Conservation (phyloP, 1,140 invertebrate genomes). For the Sycophaga agraensis region DNA sequence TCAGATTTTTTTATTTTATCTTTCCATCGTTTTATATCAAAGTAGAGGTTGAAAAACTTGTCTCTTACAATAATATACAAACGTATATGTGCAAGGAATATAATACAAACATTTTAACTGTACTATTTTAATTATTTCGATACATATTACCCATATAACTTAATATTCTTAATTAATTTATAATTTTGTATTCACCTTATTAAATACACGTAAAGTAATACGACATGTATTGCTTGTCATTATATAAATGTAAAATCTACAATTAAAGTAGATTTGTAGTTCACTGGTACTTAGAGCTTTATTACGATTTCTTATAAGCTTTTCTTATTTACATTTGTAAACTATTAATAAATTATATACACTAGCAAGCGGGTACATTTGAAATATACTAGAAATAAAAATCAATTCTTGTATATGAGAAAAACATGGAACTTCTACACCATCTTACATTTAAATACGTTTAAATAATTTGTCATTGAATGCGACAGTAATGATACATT, state of each 20-base stretch:
- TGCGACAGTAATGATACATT: neutral
- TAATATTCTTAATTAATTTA: too few relatives aligned
- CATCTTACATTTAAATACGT: neutral
- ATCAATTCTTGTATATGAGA: constrained; percentile 36
- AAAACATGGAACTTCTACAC: constrained; percentile 50
- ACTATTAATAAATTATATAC: constrained; percentile 30
- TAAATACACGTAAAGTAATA: constrained; percentile 15
- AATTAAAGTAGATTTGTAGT: constrained; percentile 42
- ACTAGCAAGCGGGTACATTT: constrained; percentile 36
- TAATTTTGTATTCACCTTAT: too few relatives aligned
- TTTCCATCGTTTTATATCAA: too few relatives aligned
- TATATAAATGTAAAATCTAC: constrained; percentile 36
- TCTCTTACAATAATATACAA: too few relatives aligned
- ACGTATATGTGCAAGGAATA: too few relatives aligned
- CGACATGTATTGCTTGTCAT: constrained; percentile 12
- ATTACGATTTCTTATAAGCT: constrained; percentile 32
- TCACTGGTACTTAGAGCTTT: constrained; percentile 44
- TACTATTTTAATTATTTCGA: too few relatives aligned
- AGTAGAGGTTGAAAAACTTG: too few relatives aligned
- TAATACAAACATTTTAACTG: too few relatives aligned
- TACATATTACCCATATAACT: too few relatives aligned
- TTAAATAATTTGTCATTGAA: neutral
- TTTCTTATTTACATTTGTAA: constrained; percentile 17
- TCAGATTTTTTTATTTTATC: too few relatives aligned
- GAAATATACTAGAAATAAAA: constrained; percentile 36